Conservation (phyloP, 53 echinoderm and acorn worm species). For the Stichopus horrens region DNA sequence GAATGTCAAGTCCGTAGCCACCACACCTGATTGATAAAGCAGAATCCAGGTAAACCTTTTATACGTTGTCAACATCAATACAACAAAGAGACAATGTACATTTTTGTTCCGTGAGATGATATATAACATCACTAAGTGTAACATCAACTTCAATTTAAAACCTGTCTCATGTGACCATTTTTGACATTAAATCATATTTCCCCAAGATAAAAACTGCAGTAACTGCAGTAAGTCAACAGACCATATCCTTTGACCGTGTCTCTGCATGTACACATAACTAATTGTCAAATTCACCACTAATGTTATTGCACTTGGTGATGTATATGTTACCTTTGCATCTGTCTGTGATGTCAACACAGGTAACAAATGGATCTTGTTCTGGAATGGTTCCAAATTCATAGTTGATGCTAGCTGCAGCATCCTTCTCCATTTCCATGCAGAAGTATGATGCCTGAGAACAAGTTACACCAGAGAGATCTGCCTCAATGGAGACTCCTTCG, state of each 20-base stretch:
- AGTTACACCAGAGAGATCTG: conserved; percentile 72
- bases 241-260: too few relatives aligned
- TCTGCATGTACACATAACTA: too few relatives aligned
- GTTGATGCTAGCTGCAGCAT: conserved; percentile 64
- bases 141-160: too few relatives aligned
- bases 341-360: conserved; percentile 78
- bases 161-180: too few relatives aligned
- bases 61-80: neutral
- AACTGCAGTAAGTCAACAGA: too few relatives aligned
- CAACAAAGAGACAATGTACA: neutral
- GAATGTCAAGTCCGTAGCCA: conserved; percentile 67
- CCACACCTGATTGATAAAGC: conserved; percentile 51
- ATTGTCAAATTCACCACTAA: neutral
- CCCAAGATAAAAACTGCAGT: too few relatives aligned
- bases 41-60: neutral
- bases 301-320: neutral
- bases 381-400: conserved; percentile 80
- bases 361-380: conserved; percentile 65
- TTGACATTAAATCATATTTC: too few relatives aligned
- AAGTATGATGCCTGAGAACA: conserved; percentile 75
- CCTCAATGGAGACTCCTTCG: conserved; percentile 52
- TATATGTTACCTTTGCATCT: conserved; percentile 76
- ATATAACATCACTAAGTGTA: neutral
- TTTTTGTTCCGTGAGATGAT: neutral
- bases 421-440: conserved; percentile 75